Percentiles rank a stretch among this genome's conserved stretches.
phyloP scores from a whole-genome alignment of 1,140 invertebrate genomes.

The Micrasema longulum region DNA sequence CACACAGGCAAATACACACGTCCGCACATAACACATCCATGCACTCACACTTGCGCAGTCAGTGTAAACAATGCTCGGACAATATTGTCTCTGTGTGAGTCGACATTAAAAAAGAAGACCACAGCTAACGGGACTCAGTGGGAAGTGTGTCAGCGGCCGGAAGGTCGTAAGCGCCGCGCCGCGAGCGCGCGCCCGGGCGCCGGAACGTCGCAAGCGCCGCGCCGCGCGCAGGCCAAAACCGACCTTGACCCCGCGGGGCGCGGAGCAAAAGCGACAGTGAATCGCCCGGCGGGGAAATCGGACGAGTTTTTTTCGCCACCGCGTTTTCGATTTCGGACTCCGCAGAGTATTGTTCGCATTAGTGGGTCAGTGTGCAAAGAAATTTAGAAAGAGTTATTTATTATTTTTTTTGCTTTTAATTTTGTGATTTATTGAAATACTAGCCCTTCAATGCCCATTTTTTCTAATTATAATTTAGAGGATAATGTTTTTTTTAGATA shows the following conservation, averaged over 20 bases:
- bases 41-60: no score
- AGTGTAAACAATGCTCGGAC: no score
- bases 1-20: no score
- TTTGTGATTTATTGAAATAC: no score
- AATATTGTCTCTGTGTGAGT: no score
- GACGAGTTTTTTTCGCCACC: slow-evolving; percentile 3
- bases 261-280: slow-evolving; percentile 39
- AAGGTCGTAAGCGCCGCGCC: slow-evolving; percentile 50
- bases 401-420: no score
- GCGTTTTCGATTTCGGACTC: slow-evolving; percentile 35
- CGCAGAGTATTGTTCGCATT: slow-evolving; percentile 25
- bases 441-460: no score
- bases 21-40: no score
- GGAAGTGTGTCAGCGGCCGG: slow-evolving; percentile 50
- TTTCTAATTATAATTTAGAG: no score
- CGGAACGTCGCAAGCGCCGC: slow-evolving; percentile 40
- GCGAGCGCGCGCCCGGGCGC: slow-evolving; percentile 11
- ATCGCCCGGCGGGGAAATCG: slow-evolving; percentile 35
- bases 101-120: slow-evolving; percentile 49
- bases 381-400: no score
- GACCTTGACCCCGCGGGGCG: slow-evolving; percentile 48
- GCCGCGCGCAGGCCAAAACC: slow-evolving; percentile 46
- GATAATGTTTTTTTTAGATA: no score
- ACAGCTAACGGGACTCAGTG: slow-evolving; percentile 45
- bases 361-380: slow-evolving; percentile 53